Evolutionary conservation across 2,797 vertebrate species (phyloP).

Genomic region (Prionace glauca): DNA sequence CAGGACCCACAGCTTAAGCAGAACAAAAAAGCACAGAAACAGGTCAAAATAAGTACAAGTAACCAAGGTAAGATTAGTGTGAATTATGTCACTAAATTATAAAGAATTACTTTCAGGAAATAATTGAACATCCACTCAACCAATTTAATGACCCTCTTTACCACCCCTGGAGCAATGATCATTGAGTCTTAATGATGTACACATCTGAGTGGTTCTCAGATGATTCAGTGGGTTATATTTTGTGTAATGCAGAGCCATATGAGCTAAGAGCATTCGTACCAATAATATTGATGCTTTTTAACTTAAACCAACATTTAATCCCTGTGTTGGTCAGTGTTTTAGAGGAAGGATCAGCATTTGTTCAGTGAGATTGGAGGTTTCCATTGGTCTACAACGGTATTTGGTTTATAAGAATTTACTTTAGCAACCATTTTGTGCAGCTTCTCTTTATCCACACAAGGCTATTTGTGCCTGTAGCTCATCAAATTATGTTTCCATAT

Average conservation of each 20-base stretch:
- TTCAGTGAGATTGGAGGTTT: too few relatives aligned
- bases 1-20: not conserved
- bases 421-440: too few relatives aligned
- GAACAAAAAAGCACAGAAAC: not conserved
- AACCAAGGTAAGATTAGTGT: not conserved
- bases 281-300: too few relatives aligned
- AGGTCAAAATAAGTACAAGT: not conserved
- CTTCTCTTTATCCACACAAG: too few relatives aligned
- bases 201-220: not conserved
- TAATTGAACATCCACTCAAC: not conserved
- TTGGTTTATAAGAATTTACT: too few relatives aligned
- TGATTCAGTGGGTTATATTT: not conserved
- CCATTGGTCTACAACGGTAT: too few relatives aligned
- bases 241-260: too few relatives aligned
- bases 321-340: too few relatives aligned
- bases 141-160: not conserved
- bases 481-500: not conserved
- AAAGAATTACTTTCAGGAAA: not conserved
- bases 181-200: not conserved
- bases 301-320: too few relatives aligned
- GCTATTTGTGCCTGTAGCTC: too few relatives aligned
- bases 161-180: not conserved
- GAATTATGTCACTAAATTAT: not conserved
- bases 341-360: too few relatives aligned
- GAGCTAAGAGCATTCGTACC: too few relatives aligned